Evolutionary conservation across 1,140 invertebrate genomes (phyloP).

Genomic region (Globodera rostochiensis): DNA sequence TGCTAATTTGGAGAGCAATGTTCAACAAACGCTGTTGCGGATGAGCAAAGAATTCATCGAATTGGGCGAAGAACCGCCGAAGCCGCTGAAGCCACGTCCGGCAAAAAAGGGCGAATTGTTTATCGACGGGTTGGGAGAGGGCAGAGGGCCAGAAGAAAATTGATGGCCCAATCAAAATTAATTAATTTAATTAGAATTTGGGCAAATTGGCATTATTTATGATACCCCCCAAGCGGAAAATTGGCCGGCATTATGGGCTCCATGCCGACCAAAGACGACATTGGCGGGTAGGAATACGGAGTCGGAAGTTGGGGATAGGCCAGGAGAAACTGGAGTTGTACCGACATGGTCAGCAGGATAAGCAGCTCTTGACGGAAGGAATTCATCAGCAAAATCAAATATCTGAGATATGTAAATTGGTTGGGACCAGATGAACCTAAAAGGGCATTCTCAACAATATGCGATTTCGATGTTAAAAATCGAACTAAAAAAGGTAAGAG

Average conservation of each 20-base stretch:
- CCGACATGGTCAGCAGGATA: neutral
- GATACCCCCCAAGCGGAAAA: neutral
- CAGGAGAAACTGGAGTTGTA: neutral
- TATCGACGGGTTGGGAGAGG: neutral
- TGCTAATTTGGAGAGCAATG: neutral
- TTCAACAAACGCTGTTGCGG: neutral
- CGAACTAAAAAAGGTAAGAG: neutral
- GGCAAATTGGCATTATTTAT: neutral
- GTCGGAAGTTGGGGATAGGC: slow-evolving; percentile 2
- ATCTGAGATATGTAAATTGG: no score
- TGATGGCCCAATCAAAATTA: neutral
- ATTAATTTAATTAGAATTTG: neutral
- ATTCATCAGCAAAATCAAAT: neutral
- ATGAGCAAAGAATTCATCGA: neutral
- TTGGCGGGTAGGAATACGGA: neutral
- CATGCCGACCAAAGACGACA: neutral
- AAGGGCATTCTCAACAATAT: no score
- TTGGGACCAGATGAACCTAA: no score
- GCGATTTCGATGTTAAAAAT: no score
- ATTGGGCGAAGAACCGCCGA: neutral
- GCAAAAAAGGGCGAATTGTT: neutral
- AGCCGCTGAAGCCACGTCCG: neutral
- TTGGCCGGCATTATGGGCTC: slow-evolving; percentile 3
- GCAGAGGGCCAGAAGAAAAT: no score
- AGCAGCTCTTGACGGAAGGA: neutral